Conservation (phyloP, 1,140 invertebrate species). For the Mesaphorura yosii region DNA sequence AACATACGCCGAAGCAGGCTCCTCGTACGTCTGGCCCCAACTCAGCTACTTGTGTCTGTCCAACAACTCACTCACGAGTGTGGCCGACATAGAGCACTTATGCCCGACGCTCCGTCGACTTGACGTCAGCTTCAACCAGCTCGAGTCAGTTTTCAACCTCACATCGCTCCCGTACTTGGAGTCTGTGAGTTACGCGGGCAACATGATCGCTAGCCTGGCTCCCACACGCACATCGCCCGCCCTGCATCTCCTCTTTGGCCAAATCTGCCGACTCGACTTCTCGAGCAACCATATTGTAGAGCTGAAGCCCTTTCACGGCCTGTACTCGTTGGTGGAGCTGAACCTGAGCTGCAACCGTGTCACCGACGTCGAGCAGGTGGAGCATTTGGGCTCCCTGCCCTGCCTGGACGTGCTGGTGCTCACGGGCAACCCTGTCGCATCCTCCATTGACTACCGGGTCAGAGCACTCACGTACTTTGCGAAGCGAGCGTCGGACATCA, state of each 20-base stretch:
- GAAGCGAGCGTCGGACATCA: slow-evolving; percentile 58
- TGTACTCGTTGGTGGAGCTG: slow-evolving; percentile 70
- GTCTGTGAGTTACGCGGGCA: slow-evolving; percentile 63
- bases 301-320: slow-evolving; percentile 62
- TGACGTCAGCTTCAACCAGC: slow-evolving; percentile 30
- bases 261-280: slow-evolving; percentile 65
- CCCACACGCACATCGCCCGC: too few relatives aligned
- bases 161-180: slow-evolving; percentile 62
- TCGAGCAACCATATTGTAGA: slow-evolving; percentile 70
- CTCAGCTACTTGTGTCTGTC: slow-evolving; percentile 16
- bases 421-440: slow-evolving; percentile 78
- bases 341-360: slow-evolving; percentile 79
- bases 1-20: slow-evolving; percentile 22
- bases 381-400: slow-evolving; percentile 63
- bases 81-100: slow-evolving; percentile 27
- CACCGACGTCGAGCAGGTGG: slow-evolving; percentile 64
- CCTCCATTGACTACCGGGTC: slow-evolving; percentile 75
- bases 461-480: slow-evolving; percentile 76
- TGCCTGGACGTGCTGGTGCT: slow-evolving; percentile 73
- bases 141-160: slow-evolving; percentile 46
- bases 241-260: slow-evolving; percentile 7
- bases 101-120: slow-evolving; percentile 23
- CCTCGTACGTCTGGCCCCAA: slow-evolving; percentile 14
- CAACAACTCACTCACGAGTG: slow-evolving; percentile 24
- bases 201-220: slow-evolving; percentile 43